Evolutionary conservation across 2,113 vertebrate genomes (phyloP).

Genomic region (Varanus salvator): DNA sequence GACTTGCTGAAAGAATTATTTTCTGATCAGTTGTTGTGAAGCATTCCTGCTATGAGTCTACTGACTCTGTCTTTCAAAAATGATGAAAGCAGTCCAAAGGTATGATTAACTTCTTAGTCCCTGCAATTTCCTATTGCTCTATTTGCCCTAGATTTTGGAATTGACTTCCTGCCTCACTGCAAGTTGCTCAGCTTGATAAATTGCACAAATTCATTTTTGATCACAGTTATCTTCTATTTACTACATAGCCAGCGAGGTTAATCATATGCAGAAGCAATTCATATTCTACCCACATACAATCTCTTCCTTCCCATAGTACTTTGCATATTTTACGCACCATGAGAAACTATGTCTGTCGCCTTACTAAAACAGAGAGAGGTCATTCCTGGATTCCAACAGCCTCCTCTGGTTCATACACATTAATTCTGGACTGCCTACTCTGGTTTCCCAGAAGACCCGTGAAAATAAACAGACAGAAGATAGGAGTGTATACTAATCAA

Average conservation of each 20-base stretch:
- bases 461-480: conserved; percentile 36
- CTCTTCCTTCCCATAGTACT: conserved; percentile 65
- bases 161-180: conserved; percentile 79
- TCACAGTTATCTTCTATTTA: conserved; percentile 80
- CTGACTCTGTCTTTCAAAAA: conserved; percentile 70
- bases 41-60: conserved; percentile 54
- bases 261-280: conserved; percentile 73
- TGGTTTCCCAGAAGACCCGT: conserved; percentile 26
- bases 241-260: conserved; percentile 74
- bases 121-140: conserved; percentile 75
- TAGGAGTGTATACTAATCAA: not conserved
- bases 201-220: conserved; percentile 77
- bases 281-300: conserved; percentile 65
- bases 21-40: conserved; percentile 74
- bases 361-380: conserved; percentile 12
- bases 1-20: conserved; percentile 79
- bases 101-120: conserved; percentile 82
- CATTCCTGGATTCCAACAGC: conserved; percentile 20
- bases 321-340: conserved; percentile 70
- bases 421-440: conserved; percentile 30
- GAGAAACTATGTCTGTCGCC: conserved; percentile 35
- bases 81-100: conserved; percentile 77
- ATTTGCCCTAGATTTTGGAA: conserved; percentile 79
- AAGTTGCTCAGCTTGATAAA: conserved; percentile 80
- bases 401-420: not conserved